Base-by-base conservation (phyloP, 2,888 invertebrate genomes). In the Capitulum mitella region DNA sequence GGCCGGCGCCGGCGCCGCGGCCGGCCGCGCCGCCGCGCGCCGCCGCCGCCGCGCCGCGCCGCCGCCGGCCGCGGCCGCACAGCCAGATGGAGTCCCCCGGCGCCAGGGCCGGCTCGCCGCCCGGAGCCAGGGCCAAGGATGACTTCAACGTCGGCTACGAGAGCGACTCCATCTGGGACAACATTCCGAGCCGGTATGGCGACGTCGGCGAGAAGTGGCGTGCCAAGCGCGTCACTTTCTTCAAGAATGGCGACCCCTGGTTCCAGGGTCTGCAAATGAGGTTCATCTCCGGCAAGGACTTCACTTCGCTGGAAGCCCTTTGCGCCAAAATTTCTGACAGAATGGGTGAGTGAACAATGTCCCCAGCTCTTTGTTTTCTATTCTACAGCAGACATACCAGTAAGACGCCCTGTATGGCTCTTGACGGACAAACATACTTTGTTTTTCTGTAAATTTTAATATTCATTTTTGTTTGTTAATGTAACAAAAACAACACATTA, bases 191-290 rank as follows among this genome's bases (percentile, higher is more conserved):
- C 32, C 61, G 61, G 32, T 32, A 61, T n/a, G n/a, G 32, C 32
- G 61, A 61, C 16, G 61, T 16, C 61, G n/a, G 61, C 6, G 32
- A n/a, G 10, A 32, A 32, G 61, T 94, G 94, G 94, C 91, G 92
- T 84, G 93, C 94, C 0, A 88, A 94, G 77, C 84, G 94, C 78
- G 93, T 96, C 80, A 91, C 93, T 1, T 96, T 97, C 86, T 97
- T 93, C 87, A 91, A 93, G 85, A 97, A 97, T 89, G 97, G 97
- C 10, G 96, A 97, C 85, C 93, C 94, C 0, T 94, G 94, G 85
- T 94, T 93, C 84, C 94, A 93, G 34, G 95, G 95, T 0, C 90
- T 95, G 51, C 94, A 94, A 85, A 91, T 93, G 84, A 89, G 93
- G 82, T 94, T 96, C 84, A 93, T 94, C 81, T 94, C 94, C 0